Evolutionary conservation across 2,797 vertebrate species (phyloP).

Genomic region (Sebastes wilsoni): DNA sequence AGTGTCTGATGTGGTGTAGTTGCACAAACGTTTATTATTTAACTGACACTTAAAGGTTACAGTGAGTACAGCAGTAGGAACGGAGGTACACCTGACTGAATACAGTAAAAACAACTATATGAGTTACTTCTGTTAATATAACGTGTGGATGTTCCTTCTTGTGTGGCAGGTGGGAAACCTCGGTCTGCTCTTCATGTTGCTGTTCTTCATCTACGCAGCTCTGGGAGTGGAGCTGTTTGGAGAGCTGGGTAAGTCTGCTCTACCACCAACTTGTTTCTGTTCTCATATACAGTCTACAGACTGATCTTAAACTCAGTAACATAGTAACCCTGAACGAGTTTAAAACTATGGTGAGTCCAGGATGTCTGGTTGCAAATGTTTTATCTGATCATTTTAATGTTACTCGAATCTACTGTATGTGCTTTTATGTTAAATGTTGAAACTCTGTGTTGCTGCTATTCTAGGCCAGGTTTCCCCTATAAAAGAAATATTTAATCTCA

Average conservation of each 20-base stretch:
- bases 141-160: background rate
- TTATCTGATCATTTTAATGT: no score
- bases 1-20: background rate
- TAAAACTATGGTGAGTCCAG: no score
- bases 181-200: conserved; percentile 95
- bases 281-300: no score
- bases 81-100: no score
- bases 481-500: no score
- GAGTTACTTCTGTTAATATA: background rate
- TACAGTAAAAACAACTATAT: background rate
- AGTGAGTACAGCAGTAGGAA: background rate
- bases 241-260: conserved; percentile 87
- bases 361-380: no score
- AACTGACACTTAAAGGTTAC: background rate
- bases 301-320: no score
- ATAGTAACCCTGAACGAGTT: no score
- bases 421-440: no score
- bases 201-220: conserved; percentile 98
- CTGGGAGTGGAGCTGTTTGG: conserved; percentile 97
- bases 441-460: no score
- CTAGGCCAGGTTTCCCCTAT: no score
- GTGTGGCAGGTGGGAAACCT: conserved; percentile 92
- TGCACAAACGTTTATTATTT: background rate
- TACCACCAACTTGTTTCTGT: background rate
- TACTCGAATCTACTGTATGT: no score